Base-by-base conservation (phyloP, 2,113 vertebrate species). In the Callospermophilus lateralis region DNA sequence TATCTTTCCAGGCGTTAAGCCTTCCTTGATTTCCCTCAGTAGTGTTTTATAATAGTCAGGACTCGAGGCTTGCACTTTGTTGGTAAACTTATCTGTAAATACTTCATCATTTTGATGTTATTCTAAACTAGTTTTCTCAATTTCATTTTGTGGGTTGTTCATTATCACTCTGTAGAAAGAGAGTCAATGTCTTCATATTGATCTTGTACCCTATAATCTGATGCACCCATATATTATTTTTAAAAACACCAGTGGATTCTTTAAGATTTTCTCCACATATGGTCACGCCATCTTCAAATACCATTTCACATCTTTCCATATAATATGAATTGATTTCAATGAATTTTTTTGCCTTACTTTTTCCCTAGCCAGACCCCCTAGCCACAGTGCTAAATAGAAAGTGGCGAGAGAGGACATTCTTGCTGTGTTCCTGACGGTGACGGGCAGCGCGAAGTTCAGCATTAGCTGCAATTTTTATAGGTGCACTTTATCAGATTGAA, bases 271-370 rank as follows among this genome's bases (percentile, higher is more conserved):
- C 80, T 81, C 30, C 20, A 37, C 26, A 53, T 3, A 24, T 3
- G 24, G 58, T 79, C 58, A 89, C 45, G 28, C 72, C 51, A 67
- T 84, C 78, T 72, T 30, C 45, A 92, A 79, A 85, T 48, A 79
- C 6, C 30, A 55, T 78, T 96, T 96, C 48, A 70, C 79, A 73
- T 94, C 67, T 68, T 51, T 32, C 15, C 58, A 88, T 90, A 58
- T 83, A 91, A 76, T 85, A 26, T 34, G 58, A 80, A 77, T 63
- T 70, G 7, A 24, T 70, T 94, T 97, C 73, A 85, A 16, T 78
- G 77, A 85, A 70, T 34, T 32, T 0, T 24, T 90, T 89, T 68
- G 11, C 17, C 48, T n/a, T 89, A 24, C 45, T 79, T 53, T 17
- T 79, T 53, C 22, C 20, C 53, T 55, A 86, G 51, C 48, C 80